A percentile compares a stretch with the other conserved stretches of the same genome.
Conservation (phyloP, 2,113 vertebrate species). For the Colistium nudipinnis region DNA sequence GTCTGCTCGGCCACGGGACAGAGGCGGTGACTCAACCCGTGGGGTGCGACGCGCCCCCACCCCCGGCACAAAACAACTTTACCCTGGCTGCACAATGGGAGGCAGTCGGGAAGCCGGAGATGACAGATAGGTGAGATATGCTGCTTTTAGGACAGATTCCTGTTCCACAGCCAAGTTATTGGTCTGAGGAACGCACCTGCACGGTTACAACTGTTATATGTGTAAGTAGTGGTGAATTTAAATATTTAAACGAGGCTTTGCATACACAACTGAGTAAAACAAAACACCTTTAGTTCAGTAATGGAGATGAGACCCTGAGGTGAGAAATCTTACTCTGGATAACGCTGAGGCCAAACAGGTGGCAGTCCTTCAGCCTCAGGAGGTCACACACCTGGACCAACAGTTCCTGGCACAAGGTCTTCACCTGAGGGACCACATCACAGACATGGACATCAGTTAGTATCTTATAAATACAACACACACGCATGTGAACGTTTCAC, state of each 20-base stretch:
- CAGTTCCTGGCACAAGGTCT: conserved; percentile 94
- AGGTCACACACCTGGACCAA: conserved; percentile 97
- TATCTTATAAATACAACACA: background rate
- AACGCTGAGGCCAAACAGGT: conserved; percentile 97
- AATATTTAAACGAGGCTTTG: background rate
- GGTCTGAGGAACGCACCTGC: conserved; percentile 13
- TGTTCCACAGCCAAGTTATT: conserved; percentile 11
- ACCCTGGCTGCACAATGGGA: conserved; percentile 45
- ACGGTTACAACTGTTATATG: conserved; percentile 12
- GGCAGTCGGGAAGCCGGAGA: conserved; percentile 33
- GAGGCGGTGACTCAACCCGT: conserved; percentile 46
- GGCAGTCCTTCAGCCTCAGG: conserved; percentile 94
- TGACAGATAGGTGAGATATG: conserved; percentile 58
- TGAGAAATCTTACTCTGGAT: conserved; percentile 91
- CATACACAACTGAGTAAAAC: background rate
- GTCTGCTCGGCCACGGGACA: conserved; percentile 28
- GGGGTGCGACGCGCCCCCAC: background rate
- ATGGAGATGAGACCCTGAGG: background rate
- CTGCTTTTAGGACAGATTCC: conserved; percentile 16
- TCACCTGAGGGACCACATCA: conserved; percentile 83
- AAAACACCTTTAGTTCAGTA: background rate
- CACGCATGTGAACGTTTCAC: background rate
- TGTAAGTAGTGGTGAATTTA: background rate
- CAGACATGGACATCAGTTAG: background rate
- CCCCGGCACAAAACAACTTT: conserved; percentile 43